Percentiles rank a stretch among this genome's conserved stretches.
phyloP scores from a whole-genome alignment of 2,113 vertebrate species.

The Pangasianodon gigas region DNA sequence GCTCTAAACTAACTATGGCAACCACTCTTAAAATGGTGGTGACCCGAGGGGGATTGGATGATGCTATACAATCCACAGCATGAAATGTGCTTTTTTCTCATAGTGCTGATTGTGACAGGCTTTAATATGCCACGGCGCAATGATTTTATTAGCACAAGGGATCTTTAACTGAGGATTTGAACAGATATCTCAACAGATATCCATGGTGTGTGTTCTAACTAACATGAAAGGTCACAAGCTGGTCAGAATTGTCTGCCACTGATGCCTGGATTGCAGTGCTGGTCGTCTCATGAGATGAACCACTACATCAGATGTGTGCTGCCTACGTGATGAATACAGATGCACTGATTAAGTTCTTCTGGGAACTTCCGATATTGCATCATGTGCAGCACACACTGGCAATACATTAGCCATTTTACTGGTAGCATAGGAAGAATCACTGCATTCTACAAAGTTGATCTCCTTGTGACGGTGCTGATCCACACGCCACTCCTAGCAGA shows the following conservation, averaged over 20 bases:
- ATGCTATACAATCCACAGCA: neutral
- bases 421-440: neutral
- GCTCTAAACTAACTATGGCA: neutral
- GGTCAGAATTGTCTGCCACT: neutral
- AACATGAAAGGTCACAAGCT: neutral
- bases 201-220: neutral
- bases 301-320: neutral
- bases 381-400: neutral
- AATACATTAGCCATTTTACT: neutral
- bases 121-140: neutral
- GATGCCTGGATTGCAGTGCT: neutral
- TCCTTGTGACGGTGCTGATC: neutral
- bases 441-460: neutral
- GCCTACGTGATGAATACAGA: neutral
- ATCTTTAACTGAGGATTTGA: neutral
- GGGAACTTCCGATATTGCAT: neutral
- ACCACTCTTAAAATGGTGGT: neutral
- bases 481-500: neutral
- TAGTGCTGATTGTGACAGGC: neutral
- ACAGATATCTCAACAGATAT: neutral
- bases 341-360: constrained; percentile 1
- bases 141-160: neutral
- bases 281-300: neutral
- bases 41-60: neutral
- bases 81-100: neutral